Evolutionary conservation across 2,888 invertebrate genomes (phyloP).

Genomic region (Syritta pipiens): DNA sequence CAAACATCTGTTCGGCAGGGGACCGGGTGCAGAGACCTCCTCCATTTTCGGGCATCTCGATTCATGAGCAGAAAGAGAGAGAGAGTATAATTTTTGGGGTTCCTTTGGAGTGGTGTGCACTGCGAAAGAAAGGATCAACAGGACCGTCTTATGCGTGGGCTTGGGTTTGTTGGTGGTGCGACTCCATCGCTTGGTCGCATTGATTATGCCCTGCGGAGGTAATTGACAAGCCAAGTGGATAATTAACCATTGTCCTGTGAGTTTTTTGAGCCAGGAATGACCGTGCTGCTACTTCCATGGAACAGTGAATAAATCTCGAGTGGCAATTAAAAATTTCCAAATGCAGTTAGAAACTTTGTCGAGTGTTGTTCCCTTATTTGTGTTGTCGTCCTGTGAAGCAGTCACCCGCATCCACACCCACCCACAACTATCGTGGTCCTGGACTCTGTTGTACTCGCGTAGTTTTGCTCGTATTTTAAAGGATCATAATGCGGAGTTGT

Average conservation of each 20-base stretch:
- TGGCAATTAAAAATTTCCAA: slow-evolving; percentile 64
- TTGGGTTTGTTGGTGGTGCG: neutral
- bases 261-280: slow-evolving; percentile 16
- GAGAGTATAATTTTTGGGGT: slow-evolving; percentile 24
- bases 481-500: neutral
- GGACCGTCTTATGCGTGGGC: too few species aligned
- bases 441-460: neutral
- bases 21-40: neutral
- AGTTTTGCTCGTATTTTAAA: neutral
- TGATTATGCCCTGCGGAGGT: slow-evolving; percentile 54
- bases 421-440: too few species aligned
- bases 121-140: slow-evolving; percentile 41
- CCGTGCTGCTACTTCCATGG: neutral
- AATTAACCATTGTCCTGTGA: slow-evolving; percentile 63
- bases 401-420: neutral
- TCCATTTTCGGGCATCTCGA: too few species aligned
- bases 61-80: too few species aligned
- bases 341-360: slow-evolving; percentile 56
- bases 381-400: neutral
- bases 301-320: slow-evolving; percentile 43
- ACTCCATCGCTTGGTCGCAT: slow-evolving; percentile 30
- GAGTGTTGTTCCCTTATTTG: slow-evolving; percentile 10
- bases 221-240: slow-evolving; percentile 63
- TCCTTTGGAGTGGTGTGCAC: neutral
- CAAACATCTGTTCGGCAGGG: slow-evolving; percentile 49